Percentiles rank a stretch among this genome's conserved stretches.
Evolutionary conservation across 2,113 vertebrate species (phyloP).

Genomic region (Pipra filicauda): DNA sequence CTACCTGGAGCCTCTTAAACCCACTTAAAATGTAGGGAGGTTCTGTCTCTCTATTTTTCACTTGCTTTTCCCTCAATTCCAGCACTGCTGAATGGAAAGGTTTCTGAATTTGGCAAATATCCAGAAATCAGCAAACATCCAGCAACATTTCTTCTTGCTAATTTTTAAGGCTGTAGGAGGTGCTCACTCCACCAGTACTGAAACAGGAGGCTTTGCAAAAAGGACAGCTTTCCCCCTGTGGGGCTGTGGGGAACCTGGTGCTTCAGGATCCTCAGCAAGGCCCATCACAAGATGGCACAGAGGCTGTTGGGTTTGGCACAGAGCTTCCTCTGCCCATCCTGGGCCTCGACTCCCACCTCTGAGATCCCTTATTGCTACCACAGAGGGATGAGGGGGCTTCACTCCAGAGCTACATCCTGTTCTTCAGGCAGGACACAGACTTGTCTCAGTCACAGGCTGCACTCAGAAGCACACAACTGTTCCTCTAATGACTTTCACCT

Average conservation of each 20-base stretch:
- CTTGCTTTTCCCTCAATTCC: not conserved
- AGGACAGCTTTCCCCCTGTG: not conserved
- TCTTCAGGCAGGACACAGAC: not conserved
- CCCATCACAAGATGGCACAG: not conserved
- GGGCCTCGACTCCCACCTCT: not conserved
- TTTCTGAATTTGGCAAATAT: constrained; percentile 11
- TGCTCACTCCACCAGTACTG: not conserved
- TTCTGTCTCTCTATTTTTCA: not conserved
- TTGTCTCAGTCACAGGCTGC: constrained; percentile 1
- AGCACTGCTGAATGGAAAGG: not conserved
- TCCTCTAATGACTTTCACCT: not conserved
- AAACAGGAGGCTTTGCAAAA: not conserved
- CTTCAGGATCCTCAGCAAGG: not conserved
- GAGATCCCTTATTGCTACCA: constrained; percentile 47
- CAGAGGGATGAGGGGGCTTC: not conserved
- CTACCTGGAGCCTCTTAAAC: not conserved
- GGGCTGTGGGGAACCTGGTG: not conserved
- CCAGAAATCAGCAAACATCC: not conserved
- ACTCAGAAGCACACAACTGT: not conserved
- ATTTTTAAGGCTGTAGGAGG: not conserved
- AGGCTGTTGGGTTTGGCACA: constrained; percentile 32
- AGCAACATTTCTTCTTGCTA: not conserved
- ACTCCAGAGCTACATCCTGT: not conserved
- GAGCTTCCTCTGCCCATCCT: not conserved
- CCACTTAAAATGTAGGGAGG: not conserved